Evolutionary conservation across 1,140 invertebrate species (phyloP).

Genomic region (Hesperophylax magnus): DNA sequence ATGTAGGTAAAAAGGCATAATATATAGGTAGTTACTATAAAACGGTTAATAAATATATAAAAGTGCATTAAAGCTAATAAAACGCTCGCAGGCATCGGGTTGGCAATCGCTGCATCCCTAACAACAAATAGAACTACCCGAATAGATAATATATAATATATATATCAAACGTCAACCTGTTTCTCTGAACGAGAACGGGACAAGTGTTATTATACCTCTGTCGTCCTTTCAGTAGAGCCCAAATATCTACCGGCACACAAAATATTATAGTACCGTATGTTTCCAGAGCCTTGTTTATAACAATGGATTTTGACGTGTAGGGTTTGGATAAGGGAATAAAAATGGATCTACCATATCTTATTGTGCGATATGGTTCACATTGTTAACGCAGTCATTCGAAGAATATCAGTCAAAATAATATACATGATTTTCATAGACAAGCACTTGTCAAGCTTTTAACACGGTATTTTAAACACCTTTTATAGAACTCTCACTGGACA

Average conservation of each 20-base stretch:
- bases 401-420: too few species aligned
- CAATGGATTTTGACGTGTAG: conserved; percentile 9
- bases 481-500: too few species aligned
- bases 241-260: not conserved
- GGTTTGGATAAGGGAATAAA: not conserved
- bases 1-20: too few species aligned
- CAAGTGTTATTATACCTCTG: not conserved
- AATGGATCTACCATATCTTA: not conserved
- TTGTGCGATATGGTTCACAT: not conserved
- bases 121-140: not conserved
- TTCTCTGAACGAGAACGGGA: not conserved
- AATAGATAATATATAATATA: not conserved
- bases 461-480: too few species aligned
- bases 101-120: not conserved
- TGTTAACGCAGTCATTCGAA: too few species aligned
- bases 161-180: conserved; percentile 11
- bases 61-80: too few species aligned
- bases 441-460: too few species aligned
- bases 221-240: not conserved
- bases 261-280: not conserved
- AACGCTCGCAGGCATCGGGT: too few species aligned
- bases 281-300: conserved; percentile 17
- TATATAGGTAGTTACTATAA: too few species aligned
- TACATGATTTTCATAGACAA: too few species aligned
- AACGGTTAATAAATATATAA: too few species aligned